Base-by-base conservation (phyloP, 2,888 invertebrate genomes). In the Cheilosia grossa region DNA sequence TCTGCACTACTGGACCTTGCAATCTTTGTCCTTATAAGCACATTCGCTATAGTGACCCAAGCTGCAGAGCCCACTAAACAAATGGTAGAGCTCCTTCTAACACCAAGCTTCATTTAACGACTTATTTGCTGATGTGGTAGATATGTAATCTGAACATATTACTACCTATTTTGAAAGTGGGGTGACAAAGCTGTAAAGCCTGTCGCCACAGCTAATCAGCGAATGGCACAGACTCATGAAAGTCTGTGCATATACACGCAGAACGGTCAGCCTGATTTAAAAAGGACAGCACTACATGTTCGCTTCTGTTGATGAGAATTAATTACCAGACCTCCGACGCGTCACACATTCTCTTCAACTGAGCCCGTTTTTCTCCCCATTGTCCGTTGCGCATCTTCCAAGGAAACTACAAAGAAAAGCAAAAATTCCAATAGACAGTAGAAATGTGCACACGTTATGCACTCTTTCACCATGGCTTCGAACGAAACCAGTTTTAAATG, bases 401-500 rank as follows among this genome's bases (percentile, higher is more conserved):
- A 5, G 21, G 13, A 49, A 63, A 47, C 37, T 13, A 37, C 30
- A 53, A 47, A 24, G 9, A 47, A 69, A 30, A 56, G 7, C 40
- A 30, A 64, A 42, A 69, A 33, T 40, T 40, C 49, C 54, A 73
- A 70, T 53, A 59, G 40, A 64, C 47, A 42, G 44, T 40, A 66
- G 67, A 73, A 79, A 74, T 64, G 59, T 54, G 42, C 69, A 72
- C 44, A 61, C 21, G 54, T 49, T 49, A 42, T 75, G 75, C 61
- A 75, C 66, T 72, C 66, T 77, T 67, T 80, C 27, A 27, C 64
- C 27, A 21, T 70, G 75, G 53, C 61, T 74, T 64, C 19, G 58
- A 61, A 33, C 33, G 53, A 85, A 85, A 85, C 85, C 85, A 72
- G 85, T 85, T 81, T 72, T 17, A 67, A 72, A 67, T 30, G 19